Evolutionary conservation across 2,113 vertebrate genomes (phyloP).

Genomic region (rat (Rattus norvegicus)): DNA sequence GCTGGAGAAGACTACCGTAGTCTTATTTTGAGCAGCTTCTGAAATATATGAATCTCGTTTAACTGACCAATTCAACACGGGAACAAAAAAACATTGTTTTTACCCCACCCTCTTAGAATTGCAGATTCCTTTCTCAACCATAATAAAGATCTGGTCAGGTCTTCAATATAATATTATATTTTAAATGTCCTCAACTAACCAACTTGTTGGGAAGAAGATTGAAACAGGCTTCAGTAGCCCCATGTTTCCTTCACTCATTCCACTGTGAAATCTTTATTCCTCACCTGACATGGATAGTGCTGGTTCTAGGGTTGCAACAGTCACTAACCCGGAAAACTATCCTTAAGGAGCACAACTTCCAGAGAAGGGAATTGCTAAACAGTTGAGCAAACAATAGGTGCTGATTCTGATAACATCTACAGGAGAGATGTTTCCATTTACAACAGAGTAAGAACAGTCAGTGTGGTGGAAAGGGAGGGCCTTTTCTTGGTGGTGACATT

Average conservation of each 20-base stretch:
- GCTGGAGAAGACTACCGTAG: neutral
- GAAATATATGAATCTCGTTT: conserved; percentile 8
- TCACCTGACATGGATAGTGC: neutral
- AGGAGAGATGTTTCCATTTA: neutral
- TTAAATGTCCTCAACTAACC: conserved; percentile 32
- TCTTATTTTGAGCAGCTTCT: neutral
- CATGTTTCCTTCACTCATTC: neutral
- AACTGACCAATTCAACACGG: neutral
- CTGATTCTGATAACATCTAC: neutral
- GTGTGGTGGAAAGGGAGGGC: neutral
- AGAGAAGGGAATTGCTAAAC: neutral
- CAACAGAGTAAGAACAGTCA: neutral
- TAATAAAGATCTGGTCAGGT: neutral
- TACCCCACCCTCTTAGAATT: too few relatives aligned
- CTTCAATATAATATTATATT: neutral
- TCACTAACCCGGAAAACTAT: neutral
- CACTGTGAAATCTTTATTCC: neutral
- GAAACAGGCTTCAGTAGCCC: neutral
- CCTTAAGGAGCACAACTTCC: neutral
- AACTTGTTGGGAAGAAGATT: neutral
- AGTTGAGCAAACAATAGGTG: neutral
- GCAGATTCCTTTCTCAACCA: neutral
- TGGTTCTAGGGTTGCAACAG: neutral
- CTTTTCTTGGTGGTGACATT: neutral
- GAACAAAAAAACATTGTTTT: neutral